phyloP scores from a whole-genome alignment of 2,797 vertebrate species.

The Bradypodion ventrale region DNA sequence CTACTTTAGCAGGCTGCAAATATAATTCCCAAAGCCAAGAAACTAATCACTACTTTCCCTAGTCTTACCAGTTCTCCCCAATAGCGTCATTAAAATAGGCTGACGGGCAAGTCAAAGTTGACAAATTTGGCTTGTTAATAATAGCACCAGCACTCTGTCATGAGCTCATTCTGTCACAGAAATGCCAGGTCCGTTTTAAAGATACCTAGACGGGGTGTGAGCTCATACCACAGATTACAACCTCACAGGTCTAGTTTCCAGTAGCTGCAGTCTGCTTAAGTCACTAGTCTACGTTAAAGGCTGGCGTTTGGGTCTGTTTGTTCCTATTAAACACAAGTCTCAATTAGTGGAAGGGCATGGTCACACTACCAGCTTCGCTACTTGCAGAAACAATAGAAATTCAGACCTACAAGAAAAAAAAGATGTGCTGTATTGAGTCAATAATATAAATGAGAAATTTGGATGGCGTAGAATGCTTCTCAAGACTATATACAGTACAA shows the following conservation, averaged over 20 bases:
- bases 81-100: not conserved
- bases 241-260: conserved; percentile 5
- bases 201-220: conserved; percentile 29
- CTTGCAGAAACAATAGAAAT: conserved; percentile 78
- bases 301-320: conserved; percentile 62
- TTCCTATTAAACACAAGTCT: conserved; percentile 66
- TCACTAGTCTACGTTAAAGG: conserved; percentile 50
- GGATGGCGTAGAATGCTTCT: conserved; percentile 67
- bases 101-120: not conserved
- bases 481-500: conserved; percentile 77
- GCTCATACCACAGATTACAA: conserved; percentile 18
- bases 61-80: not conserved
- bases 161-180: not conserved
- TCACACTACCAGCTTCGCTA: conserved; percentile 76
- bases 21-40: not conserved
- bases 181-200: conserved; percentile 11
- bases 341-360: conserved; percentile 71
- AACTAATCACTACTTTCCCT: not conserved
- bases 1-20: not conserved
- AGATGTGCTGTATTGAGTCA: conserved; percentile 76
- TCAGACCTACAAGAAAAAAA: conserved; percentile 82
- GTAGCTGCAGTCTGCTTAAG: not conserved
- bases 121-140: conserved; percentile 4
- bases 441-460: conserved; percentile 78
- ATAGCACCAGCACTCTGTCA: conserved; percentile 17